Conservation (phyloP, 2,113 vertebrate species). For the Spea multiplicata region DNA sequence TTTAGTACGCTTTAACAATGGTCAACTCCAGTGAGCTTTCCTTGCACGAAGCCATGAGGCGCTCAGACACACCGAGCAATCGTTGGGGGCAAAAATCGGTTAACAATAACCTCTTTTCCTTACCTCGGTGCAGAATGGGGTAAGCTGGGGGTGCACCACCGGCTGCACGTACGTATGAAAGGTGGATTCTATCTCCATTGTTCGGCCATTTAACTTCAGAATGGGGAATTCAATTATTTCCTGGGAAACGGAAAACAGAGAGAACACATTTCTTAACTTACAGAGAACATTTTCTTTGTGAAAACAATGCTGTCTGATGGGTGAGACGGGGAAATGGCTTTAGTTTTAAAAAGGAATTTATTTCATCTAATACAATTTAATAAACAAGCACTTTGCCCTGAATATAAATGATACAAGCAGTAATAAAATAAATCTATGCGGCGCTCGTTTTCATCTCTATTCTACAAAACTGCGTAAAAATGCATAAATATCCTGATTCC, state of each 20-base stretch:
- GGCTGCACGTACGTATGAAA: conserved; percentile 85
- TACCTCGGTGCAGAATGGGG: conserved; percentile 83
- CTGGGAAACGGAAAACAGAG: conserved; percentile 55
- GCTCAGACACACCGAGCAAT: not conserved
- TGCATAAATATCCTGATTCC: too few relatives aligned
- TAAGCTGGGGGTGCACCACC: conserved; percentile 77
- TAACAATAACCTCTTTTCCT: conserved; percentile 43
- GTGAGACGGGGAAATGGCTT: not conserved
- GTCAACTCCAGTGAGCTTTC: not conserved
- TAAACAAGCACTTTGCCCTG: not conserved
- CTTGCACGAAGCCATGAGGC: not conserved
- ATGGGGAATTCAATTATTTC: conserved; percentile 84
- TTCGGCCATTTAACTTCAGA: conserved; percentile 78
- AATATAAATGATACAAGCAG: too few relatives aligned
- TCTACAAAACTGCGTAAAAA: too few relatives aligned
- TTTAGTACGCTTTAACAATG: too few relatives aligned
- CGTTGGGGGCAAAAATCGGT: not conserved
- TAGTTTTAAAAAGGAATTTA: not conserved
- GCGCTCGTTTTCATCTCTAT: not conserved
- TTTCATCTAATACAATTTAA: conserved; percentile 1
- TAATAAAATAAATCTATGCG: not conserved
- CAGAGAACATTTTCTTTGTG: not conserved
- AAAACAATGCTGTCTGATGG: not conserved
- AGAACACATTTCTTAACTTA: not conserved
- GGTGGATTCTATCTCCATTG: conserved; percentile 81